Evolutionary conservation across 2,797 vertebrate species (phyloP), one percentile per base, ranked within the genome.

Genomic region (Monodelphis domestica): DNA sequence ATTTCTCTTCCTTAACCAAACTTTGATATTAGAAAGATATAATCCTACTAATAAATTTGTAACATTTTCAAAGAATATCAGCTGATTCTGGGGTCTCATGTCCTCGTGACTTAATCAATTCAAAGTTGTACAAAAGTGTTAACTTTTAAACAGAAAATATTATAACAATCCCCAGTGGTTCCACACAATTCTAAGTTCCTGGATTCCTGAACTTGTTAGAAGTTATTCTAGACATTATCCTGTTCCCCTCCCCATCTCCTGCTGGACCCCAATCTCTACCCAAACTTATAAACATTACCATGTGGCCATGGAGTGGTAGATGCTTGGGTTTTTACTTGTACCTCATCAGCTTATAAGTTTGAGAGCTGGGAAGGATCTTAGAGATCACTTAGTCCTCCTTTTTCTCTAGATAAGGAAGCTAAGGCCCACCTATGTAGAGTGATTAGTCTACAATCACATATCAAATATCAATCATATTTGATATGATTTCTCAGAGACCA

Each of bases 61-160:
- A 26, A 9, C 21, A 84, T 84, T 84, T 70, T 38, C 50, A 45
- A 45, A 84, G 38, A 84, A 26, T 45, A 3, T 26, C 38, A 11
- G 50, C 70, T 11, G 2, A 24, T 84, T 28, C 38, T 84, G 38
- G 17, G 9, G 21, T 24, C 38, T 84, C 3, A 4, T 26, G 7
- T 70, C 56, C 29, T 45, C 84, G 3, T 84, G 70, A 45, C 9
- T 26, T 24, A 50, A 84, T 84, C 45, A 84, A 84, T 45, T 84
- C 38, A 84, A 45, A 45, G 21, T 45, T 84, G n/a, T 63, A 9
- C 15, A 51, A 90, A 92, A 63, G 89, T 51, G 51, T 91, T 52
- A 91, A 53, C 38, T 91, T 94, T 90, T 55, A 90, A 53, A 54
- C 53, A n/a, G n/a, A 88, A 91, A 70, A 88, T 88, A 38, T 91